A percentile compares a stretch with the other conserved stretches of the same genome.
phyloP scores from a whole-genome alignment of 2,113 vertebrate species.

The Dinomys branickii region DNA sequence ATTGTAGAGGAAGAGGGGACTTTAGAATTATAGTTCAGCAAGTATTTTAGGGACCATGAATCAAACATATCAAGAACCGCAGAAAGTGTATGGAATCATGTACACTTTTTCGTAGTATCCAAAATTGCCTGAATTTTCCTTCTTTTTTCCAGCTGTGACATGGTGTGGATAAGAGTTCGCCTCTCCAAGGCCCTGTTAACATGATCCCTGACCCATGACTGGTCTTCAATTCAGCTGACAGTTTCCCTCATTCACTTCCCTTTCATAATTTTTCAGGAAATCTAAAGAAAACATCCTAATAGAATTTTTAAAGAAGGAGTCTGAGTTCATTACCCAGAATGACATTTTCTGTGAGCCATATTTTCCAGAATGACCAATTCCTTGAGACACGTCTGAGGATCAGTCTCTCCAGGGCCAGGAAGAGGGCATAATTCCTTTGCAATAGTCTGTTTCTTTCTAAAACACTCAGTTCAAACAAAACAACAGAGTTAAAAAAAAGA shows the following conservation, averaged over 20 bases:
- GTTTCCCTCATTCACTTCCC: not conserved
- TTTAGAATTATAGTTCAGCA: not conserved
- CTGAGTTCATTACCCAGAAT: not conserved
- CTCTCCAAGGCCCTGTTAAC: too few relatives aligned
- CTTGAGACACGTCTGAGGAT: not conserved
- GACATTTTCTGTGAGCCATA: not conserved
- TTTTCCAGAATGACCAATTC: slow-evolving; percentile 34
- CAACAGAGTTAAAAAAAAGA: slow-evolving; percentile 54
- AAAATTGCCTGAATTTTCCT: not conserved
- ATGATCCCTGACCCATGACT: rapidly evolving
- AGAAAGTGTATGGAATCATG: not conserved
- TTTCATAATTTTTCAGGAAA: not conserved
- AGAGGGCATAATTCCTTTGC: slow-evolving; percentile 4
- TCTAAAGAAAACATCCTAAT: not conserved
- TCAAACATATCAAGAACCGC: not conserved
- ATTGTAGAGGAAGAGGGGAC: not conserved
- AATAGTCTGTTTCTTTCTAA: slow-evolving; percentile 62
- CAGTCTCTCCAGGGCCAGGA: not conserved
- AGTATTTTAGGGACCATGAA: not conserved
- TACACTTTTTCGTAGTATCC: not conserved
- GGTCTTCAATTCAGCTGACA: not conserved
- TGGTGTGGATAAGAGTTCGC: not conserved
- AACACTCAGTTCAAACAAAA: slow-evolving; percentile 68
- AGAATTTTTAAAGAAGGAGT: slow-evolving; percentile 18
- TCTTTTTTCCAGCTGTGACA: not conserved